A percentile compares a stretch with the other conserved stretches of the same genome.
These are phyloP conservation scores for Diaprepes abbreviatus DNA, from an alignment of 2,888 invertebrate species.

Conservation along the genomic window DNA sequence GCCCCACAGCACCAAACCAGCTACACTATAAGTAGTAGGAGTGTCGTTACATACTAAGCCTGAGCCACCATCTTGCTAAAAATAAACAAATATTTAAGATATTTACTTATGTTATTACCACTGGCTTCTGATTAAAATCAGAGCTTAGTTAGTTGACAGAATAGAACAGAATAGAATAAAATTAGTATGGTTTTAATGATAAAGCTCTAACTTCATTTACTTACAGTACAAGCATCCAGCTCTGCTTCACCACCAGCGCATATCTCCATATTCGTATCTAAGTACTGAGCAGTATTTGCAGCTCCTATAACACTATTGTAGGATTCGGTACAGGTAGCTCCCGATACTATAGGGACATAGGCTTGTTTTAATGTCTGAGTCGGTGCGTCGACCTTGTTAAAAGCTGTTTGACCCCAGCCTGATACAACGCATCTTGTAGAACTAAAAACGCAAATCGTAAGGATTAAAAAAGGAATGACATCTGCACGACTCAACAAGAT, in stretches of 20 bases:
- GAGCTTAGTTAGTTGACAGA: no score
- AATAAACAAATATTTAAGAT: not conserved
- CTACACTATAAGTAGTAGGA: slow-evolving; percentile 71
- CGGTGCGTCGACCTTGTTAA: slow-evolving; percentile 52
- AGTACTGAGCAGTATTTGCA: slow-evolving; percentile 62
- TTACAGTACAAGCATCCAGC: slow-evolving; percentile 84
- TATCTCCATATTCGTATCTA: slow-evolving; percentile 78
- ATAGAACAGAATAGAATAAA: no score
- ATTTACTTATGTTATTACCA: no score
- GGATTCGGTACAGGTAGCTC: slow-evolving; percentile 74
- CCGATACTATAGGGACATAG: slow-evolving; percentile 77
- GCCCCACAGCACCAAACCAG: slow-evolving; percentile 80
- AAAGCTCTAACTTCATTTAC: no score
- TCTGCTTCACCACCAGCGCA: slow-evolving; percentile 85
- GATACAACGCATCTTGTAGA: slow-evolving; percentile 46
- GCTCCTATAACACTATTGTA: slow-evolving; percentile 75
- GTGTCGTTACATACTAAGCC: slow-evolving; percentile 73
- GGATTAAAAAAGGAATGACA: no score
- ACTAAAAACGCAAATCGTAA: no score
- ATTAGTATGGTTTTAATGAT: not conserved
- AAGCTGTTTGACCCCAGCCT: slow-evolving; percentile 46
- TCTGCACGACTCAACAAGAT: no score
- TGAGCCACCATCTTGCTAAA: slow-evolving; percentile 80
- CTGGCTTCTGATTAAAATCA: no score
- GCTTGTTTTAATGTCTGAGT: slow-evolving; percentile 77